These are phyloP conservation scores for Polymixis lichenea DNA, from an alignment of 2,888 invertebrate species.

Conservation along the genomic window DNA sequence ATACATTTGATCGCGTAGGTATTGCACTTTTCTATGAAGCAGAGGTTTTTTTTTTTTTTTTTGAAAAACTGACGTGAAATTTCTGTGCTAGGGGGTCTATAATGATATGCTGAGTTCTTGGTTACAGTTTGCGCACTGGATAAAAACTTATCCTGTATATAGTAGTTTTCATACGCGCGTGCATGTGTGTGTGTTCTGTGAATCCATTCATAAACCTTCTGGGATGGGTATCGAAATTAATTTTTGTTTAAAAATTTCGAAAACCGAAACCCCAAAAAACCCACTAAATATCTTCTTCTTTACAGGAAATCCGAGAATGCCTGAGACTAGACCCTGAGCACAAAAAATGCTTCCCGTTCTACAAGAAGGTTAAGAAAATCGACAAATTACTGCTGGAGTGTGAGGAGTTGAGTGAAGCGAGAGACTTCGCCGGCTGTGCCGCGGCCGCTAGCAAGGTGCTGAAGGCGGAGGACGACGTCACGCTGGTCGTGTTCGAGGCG, in stretches of 20 bases:
- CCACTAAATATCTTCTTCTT: not conserved
- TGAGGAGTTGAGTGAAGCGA: conserved; percentile 90
- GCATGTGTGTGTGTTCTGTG: too few relatives aligned
- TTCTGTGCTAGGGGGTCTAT: too few relatives aligned
- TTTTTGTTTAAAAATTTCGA: not conserved
- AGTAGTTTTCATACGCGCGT: not conserved
- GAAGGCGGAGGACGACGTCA: conserved; percentile 93
- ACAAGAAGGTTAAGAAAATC: conserved; percentile 98
- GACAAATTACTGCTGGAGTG: conserved; percentile 94
- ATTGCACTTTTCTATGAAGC: too few relatives aligned
- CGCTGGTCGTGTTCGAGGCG: conserved; percentile 93
- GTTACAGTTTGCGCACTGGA: too few relatives aligned
- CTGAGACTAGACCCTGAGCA: conserved; percentile 99
- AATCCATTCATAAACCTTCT: not conserved
- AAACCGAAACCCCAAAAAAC: not conserved
- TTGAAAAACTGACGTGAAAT: too few relatives aligned
- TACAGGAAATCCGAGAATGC: conserved; percentile 98
- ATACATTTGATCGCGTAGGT: too few relatives aligned
- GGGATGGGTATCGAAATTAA: not conserved
- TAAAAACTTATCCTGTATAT: too few relatives aligned
- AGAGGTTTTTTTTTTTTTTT: too few relatives aligned
- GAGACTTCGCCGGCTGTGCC: conserved; percentile 93
- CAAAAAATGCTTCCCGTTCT: conserved; percentile 98
- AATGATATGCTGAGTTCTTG: too few relatives aligned
- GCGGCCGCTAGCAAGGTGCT: conserved; percentile 92